Percentiles rank a stretch among this genome's conserved stretches.
These are phyloP conservation scores for Listronotus oregonensis DNA, from an alignment of 1,140 invertebrate genomes.

Conservation along the genomic window DNA sequence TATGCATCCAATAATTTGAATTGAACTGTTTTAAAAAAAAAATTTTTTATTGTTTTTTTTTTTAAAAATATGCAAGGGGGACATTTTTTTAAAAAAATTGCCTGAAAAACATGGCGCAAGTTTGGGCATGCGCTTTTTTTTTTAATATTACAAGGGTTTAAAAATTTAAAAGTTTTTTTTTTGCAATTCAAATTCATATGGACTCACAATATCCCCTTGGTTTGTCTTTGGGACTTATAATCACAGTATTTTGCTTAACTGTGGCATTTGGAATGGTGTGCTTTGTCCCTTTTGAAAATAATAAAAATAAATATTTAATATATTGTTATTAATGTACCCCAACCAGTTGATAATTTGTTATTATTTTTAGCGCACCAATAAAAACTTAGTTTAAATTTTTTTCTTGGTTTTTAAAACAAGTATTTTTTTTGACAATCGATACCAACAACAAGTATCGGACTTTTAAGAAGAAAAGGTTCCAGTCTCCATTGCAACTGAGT, in stretches of 20 bases:
- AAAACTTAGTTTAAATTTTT: not conserved
- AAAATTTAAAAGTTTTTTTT: too few species aligned
- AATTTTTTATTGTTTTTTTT: too few species aligned
- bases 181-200: conserved; percentile 16
- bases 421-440: conserved; percentile 72
- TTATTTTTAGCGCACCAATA: not conserved
- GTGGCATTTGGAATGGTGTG: conserved; percentile 46
- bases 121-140: too few species aligned
- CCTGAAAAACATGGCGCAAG: too few species aligned
- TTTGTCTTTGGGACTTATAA: conserved; percentile 45
- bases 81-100: too few species aligned
- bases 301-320: not conserved
- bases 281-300: conserved; percentile 52
- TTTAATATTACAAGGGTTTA: too few species aligned
- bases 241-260: conserved; percentile 46
- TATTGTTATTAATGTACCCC: too few species aligned
- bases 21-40: too few species aligned
- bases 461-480: conserved; percentile 69
- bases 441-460: conserved; percentile 75
- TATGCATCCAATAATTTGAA: too few species aligned
- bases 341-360: too few species aligned
- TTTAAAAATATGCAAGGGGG: too few species aligned
- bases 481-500: conserved; percentile 80
- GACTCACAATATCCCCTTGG: conserved; percentile 43
- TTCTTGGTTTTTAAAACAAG: not conserved